Conservation (phyloP, 2,797 vertebrate genomes). For the Argyrosomus regius region DNA sequence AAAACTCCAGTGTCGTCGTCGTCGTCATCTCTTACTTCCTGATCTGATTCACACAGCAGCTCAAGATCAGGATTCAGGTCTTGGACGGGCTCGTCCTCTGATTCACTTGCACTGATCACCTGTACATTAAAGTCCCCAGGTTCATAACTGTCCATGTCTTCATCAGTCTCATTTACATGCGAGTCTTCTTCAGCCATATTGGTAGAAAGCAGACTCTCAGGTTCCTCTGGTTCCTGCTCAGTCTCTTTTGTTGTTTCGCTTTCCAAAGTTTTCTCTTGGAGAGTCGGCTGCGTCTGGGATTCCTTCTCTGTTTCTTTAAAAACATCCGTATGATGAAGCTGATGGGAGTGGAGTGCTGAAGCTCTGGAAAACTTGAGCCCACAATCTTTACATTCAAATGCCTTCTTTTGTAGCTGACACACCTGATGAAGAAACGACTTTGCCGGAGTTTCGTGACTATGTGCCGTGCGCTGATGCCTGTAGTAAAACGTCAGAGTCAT, state of each 20-base stretch:
- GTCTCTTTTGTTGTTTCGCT: constrained; percentile 36
- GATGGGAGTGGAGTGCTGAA: constrained; percentile 86
- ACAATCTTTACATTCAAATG: constrained; percentile 86
- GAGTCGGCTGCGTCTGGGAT: neutral
- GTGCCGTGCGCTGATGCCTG: constrained; percentile 83
- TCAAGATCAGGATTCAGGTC: constrained; percentile 82
- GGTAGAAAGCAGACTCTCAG: constrained; percentile 30
- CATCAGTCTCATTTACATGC: constrained; percentile 50
- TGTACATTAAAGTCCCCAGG: constrained; percentile 81
- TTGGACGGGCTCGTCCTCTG: constrained; percentile 71
- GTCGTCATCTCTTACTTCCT: constrained; percentile 74
- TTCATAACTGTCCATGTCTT: constrained; percentile 74
- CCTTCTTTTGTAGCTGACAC: constrained; percentile 86
- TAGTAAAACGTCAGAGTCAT: constrained; percentile 82
- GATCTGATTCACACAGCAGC: constrained; percentile 84
- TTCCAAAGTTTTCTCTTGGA: constrained; percentile 46
- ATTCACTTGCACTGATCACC: constrained; percentile 82
- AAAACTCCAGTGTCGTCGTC: constrained; percentile 44
- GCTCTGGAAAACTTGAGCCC: constrained; percentile 86
- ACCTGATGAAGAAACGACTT: constrained; percentile 88
- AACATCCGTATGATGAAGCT: constrained; percentile 83
- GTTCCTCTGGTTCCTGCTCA: constrained; percentile 30
- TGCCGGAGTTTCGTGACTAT: constrained; percentile 82
- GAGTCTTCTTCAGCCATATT: constrained; percentile 47
- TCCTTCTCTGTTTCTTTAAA: constrained; percentile 75